Evolutionary conservation across 1,140 invertebrate species (phyloP), one percentile per base, ranked within the genome.

Genomic region (Dendrolimus punctatus): DNA sequence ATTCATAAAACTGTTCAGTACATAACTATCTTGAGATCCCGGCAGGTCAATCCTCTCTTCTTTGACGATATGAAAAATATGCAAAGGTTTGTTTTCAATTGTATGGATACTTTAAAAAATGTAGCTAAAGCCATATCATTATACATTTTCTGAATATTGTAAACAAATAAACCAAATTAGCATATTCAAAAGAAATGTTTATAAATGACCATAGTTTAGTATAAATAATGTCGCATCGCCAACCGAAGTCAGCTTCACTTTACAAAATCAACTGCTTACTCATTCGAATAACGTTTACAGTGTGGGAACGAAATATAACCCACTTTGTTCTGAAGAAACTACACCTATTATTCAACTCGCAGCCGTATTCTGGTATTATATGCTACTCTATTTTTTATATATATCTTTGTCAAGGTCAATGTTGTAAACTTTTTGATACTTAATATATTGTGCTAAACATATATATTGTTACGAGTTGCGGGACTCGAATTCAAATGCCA

Each of bases 261-360:
- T 76, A 72, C 66, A 72, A 76, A 75, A 71, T 64, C 60, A 62
- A 58, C 68, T 68, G 62, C 63, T 81, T 79, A 70, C 67, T 72
- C 73, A 81, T 79, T 79, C 78, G 78, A 79, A 73, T 73, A 79
- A 60, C 72, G 76, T 77, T 69, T 66, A 66, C 67, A 66, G 61
- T 71, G 72, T 74, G 72, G 72, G 74, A 76, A 72, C 69, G 68
- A 77, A 71, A 79, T 75, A 75, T 78, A 77, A 64, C 67, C 73
- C 68, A 74, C 68, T 76, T 73, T 75, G 73, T 76, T 71, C 71
- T 57, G 60, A 71, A 77, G 68, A 68, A 79, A 73, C 71, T 74
- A 77, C 74, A 69, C 62, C 63, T 67, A 73, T 81, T 78, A 73
- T 66, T 79, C 70, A 76, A 70, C 53, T 66, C 67, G 66, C 69